Evolutionary conservation across 2,797 vertebrate genomes (phyloP), one percentile per base, ranked within the genome.

Genomic region (Aselliscus stoliczkanus): DNA sequence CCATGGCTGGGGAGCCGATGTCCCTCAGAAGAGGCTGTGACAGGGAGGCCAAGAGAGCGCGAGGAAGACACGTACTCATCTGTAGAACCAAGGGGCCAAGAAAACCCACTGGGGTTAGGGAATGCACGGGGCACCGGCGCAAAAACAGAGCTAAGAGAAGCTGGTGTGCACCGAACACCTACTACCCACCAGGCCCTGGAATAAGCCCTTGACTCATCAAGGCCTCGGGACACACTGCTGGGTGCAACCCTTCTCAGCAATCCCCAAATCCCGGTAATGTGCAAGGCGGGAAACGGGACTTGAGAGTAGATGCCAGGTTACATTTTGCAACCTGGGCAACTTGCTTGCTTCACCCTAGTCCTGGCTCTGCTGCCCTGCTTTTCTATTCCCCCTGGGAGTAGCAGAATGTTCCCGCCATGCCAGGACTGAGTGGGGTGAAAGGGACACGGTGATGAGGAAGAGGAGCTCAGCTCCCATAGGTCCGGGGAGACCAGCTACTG

Each of bases 31-130:
- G 90, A 12, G 90, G 89, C 18, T 2, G 97, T 7, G 81, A 76
- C 2, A 0, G 90, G 5, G 60, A 96, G 90, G 97, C 96, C 73
- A 29, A 98, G 97, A 1, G 98, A 92, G 88, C 98, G 97, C 0
- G 98, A 98, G 29, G 98, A 98, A 50, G 98, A 98, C 82, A 99
- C 99, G 69, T 99, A 99, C 96, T 99, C 99, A 18, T 99, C 99
- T 99, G 98, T 70, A 98, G 97, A 7, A 34, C 8, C 47, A 2
- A 54, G 62, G 81, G 18, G 34, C 42, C 39, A 4, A 73, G 91
- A 88, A 85, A 72, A 77, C 1, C 39, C 58, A 4, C 2, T 0
- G 67, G 17, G 37, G 6, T 89, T 5, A 44, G 56, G 52, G 44
- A 29, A 5, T 85, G 31, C 58, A 37, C 25, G 4, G 58, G 54